Base-by-base conservation (phyloP, 2,113 vertebrate species). In the Donacobius atricapilla region DNA sequence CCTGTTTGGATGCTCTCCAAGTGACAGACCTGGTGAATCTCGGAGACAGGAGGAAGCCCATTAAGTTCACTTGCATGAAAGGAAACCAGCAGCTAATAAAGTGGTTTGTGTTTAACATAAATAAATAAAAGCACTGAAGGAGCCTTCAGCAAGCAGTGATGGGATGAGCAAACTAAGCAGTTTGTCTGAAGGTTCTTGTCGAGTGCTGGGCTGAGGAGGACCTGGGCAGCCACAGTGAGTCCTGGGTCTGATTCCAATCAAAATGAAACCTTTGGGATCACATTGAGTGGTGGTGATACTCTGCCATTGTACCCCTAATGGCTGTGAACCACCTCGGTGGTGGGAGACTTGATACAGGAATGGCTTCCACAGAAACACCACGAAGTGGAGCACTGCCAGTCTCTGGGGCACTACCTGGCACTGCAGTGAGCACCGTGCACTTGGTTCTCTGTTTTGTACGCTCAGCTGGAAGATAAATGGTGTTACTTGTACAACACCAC, bases 51-150 rank as follows among this genome's bases (percentile, higher is more conserved):
- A 83, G 78, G 78, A 93, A 85, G 30, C 45, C 14, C 75, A 64
- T 88, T 48, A 61, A 72, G 42, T 72, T 88, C 71, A 35, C 58
- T 88, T 64, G 42, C 35, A 58, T 51, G 54, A 89, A 88, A 83
- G 82, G 83, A 92, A 86, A 76, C 31, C 25, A 86, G 63, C 79
- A 76, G 47, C 85, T 88, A 76, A 80, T 79, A 77, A 95, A 88
- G 82, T 78, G 44, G 33, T 79, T 96, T 93, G 54, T 89, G 71
- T 83, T 93, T 79, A 80, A 79, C 85, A 76, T 90, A 76, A 91
- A 91, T 89, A 89, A 89, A 89, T 87, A 83, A 84, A 88, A 80
- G 72, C 86, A 45, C 42, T 11, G 78, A 75, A 89, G 85, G 45
- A 94, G 30, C 39, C 56, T 81, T 86, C 53, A 83, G 48, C 83